phyloP scores from a whole-genome alignment of 2,113 vertebrate genomes.

The Dinomys branickii region DNA sequence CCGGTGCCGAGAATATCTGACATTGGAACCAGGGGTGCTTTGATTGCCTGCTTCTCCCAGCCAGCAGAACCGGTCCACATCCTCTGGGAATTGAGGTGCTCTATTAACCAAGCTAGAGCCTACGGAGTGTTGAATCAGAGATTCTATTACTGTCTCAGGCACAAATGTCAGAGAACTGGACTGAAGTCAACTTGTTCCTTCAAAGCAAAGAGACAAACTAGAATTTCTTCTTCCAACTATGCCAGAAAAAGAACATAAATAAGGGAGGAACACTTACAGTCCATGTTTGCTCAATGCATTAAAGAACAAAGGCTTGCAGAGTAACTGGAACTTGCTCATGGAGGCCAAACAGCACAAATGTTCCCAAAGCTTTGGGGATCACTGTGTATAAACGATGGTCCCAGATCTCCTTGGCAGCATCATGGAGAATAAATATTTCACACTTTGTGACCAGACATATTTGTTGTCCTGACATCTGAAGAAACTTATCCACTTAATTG shows the following conservation, averaged over 20 bases:
- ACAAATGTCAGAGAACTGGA: neutral
- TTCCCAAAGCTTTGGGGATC: neutral
- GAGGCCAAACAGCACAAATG: neutral
- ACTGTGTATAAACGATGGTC: neutral
- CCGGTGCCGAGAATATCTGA: neutral
- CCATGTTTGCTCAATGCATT: neutral
- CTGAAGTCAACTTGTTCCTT: neutral
- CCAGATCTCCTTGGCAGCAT: neutral
- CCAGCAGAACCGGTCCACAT: too few species aligned
- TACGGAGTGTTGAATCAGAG: neutral
- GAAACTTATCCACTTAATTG: neutral
- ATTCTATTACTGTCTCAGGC: neutral
- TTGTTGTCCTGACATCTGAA: neutral
- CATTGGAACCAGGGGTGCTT: neutral
- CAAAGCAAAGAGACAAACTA: neutral
- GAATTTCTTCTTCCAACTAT: neutral
- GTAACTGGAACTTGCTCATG: neutral
- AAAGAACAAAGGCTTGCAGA: conserved; percentile 15
- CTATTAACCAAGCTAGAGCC: neutral
- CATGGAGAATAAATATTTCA: neutral
- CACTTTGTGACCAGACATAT: neutral
- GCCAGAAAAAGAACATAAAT: neutral
- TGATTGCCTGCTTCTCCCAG: neutral
- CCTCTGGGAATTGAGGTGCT: neutral
- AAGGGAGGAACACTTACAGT: neutral